Percentiles rank a stretch among this genome's conserved stretches.
These are phyloP conservation scores for Neogobius melanostomus DNA, from an alignment of 2,113 vertebrate genomes.

Conservation along the genomic window DNA sequence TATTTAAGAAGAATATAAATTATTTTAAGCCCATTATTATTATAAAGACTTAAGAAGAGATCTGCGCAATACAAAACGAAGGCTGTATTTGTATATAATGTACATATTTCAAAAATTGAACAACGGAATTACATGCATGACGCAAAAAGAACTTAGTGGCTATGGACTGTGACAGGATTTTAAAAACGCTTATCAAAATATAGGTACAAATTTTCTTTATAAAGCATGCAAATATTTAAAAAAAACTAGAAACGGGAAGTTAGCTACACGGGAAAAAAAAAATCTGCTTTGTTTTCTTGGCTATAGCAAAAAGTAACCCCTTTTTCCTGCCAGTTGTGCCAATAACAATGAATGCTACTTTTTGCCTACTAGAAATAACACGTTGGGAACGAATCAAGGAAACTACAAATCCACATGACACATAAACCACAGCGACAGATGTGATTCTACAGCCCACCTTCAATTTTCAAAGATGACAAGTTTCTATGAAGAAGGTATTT, in stretches of 20 bases:
- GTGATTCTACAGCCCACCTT: slow-evolving; percentile 78
- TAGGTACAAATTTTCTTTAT: slow-evolving; percentile 97
- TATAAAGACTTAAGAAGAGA: slow-evolving; percentile 91
- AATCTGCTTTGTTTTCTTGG: slow-evolving; percentile 82
- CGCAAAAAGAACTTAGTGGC: slow-evolving; percentile 93
- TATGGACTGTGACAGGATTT: slow-evolving; percentile 97
- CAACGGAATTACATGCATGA: slow-evolving; percentile 95
- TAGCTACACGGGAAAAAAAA: slow-evolving; percentile 77
- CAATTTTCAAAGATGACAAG: slow-evolving; percentile 54
- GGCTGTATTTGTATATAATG: slow-evolving; percentile 99
- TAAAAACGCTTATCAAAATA: slow-evolving; percentile 96
- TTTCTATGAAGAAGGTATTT: slow-evolving; percentile 25
- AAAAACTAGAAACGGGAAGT: slow-evolving; percentile 90
- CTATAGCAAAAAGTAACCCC: slow-evolving; percentile 87
- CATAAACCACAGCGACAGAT: slow-evolving; percentile 49
- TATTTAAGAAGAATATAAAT: slow-evolving; percentile 91
- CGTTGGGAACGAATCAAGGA: slow-evolving; percentile 61
- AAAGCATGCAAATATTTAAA: slow-evolving; percentile 93
- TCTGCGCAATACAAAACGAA: slow-evolving; percentile 85
- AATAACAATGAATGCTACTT: slow-evolving; percentile 94
- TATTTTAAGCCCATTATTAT: slow-evolving; percentile 91
- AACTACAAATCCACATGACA: slow-evolving; percentile 62
- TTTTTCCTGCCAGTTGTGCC: slow-evolving; percentile 92
- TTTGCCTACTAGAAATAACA: slow-evolving; percentile 77
- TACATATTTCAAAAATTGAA: slow-evolving; percentile 85